phyloP scores from a whole-genome alignment of 2,888 invertebrate species.

The Diaphora mendica region DNA sequence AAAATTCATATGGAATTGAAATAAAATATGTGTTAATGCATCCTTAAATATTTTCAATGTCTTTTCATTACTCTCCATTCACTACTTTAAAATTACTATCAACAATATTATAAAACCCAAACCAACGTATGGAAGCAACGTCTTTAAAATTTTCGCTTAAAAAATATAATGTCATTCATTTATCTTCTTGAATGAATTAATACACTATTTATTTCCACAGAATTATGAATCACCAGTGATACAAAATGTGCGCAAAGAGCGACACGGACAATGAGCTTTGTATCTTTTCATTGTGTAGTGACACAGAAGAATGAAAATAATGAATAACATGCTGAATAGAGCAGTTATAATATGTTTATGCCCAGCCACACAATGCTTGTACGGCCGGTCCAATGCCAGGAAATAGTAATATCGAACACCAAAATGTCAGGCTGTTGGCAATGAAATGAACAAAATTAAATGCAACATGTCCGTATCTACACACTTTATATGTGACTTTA shows the following conservation, averaged over 20 bases:
- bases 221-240: constrained; percentile 19
- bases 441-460: constrained; percentile 18
- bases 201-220: constrained; percentile 14
- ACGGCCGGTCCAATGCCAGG: constrained; percentile 34
- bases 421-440: constrained; percentile 25
- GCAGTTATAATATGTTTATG: constrained; percentile 25
- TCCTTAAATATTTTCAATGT: no score
- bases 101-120: neutral
- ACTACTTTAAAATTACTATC: no score
- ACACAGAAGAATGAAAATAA: constrained; percentile 28
- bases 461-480: neutral
- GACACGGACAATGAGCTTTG: constrained; percentile 33
- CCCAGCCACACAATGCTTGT: constrained; percentile 35
- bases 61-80: no score
- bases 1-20: no score
- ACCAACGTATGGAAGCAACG: neutral
- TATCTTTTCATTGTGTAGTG: constrained; percentile 37
- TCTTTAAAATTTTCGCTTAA: neutral
- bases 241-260: constrained; percentile 36
- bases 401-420: constrained; percentile 36
- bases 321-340: constrained; percentile 40
- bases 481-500: neutral
- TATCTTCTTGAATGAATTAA: neutral
- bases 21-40: no score
- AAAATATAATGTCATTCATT: neutral